Evolutionary conservation across 2,797 vertebrate species (phyloP).

Genomic region (Sarcoramphus papa): DNA sequence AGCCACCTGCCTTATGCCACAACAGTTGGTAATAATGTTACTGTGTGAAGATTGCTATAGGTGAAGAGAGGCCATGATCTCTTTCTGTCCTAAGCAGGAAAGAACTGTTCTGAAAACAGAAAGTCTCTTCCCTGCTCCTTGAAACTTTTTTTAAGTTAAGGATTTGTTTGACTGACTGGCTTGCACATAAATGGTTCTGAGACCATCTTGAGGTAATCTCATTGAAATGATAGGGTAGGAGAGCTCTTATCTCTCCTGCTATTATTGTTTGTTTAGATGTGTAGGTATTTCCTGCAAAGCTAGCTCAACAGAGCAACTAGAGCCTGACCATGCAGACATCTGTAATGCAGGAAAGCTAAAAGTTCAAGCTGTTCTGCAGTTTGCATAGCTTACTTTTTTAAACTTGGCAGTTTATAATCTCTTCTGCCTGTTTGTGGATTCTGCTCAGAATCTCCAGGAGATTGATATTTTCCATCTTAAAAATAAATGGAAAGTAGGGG

Average conservation of each 20-base stretch:
- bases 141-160: neutral
- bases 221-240: neutral
- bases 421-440: neutral
- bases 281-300: neutral
- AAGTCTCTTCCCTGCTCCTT: neutral
- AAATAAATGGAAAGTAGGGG: neutral
- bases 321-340: neutral
- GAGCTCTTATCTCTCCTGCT: neutral
- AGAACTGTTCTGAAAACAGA: neutral
- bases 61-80: neutral
- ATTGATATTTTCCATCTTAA: neutral
- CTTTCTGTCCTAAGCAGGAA: neutral
- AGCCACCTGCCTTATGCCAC: neutral
- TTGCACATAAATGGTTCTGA: neutral
- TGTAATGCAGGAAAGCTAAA: neutral
- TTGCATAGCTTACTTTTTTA: neutral
- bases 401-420: slow-evolving; percentile 1
- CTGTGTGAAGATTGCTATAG: neutral
- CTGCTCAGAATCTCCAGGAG: neutral
- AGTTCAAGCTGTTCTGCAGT: slow-evolving; percentile 21
- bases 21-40: neutral
- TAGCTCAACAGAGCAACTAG: neutral
- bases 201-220: neutral
- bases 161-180: neutral
- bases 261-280: neutral